These are phyloP conservation scores for Antitype chi DNA, from an alignment of 2,888 invertebrate species.

Conservation along the genomic window DNA sequence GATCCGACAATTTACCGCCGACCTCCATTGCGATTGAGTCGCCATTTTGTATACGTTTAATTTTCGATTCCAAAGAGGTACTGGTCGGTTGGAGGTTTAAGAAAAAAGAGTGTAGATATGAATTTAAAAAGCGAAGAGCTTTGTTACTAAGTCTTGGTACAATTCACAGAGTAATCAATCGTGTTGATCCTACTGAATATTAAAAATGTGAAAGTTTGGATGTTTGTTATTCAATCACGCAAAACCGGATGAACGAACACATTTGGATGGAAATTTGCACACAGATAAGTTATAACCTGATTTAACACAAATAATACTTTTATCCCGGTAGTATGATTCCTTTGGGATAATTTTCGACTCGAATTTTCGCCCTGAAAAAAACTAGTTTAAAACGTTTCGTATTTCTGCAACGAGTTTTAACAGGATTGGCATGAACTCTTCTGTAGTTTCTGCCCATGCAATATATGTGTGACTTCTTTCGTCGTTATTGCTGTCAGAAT, in stretches of 20 bases:
- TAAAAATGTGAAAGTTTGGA: neutral
- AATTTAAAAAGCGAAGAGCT: constrained; percentile 18
- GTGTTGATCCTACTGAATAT: neutral
- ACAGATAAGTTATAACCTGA: too few species aligned
- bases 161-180: neutral
- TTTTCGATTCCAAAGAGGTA: constrained; percentile 53
- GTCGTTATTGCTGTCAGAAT: neutral
- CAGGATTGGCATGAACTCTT: neutral
- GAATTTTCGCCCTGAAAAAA: too few species aligned
- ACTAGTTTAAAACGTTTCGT: too few species aligned
- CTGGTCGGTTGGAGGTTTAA: constrained; percentile 11
- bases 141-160: neutral
- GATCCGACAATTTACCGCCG: constrained; percentile 78
- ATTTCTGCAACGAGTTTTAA: neutral
- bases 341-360: too few species aligned
- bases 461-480: neutral
- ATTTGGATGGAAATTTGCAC: too few species aligned
- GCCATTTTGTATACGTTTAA: constrained; percentile 62
- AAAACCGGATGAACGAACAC: too few species aligned
- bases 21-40: constrained; percentile 70
- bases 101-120: constrained; percentile 17
- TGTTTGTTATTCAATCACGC: too few species aligned
- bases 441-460: neutral
- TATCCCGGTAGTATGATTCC: too few species aligned
- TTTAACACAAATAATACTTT: too few species aligned